A percentile compares a stretch with the other conserved stretches of the same genome.
phyloP scores from a whole-genome alignment of 2,113 vertebrate genomes.

The Amphilophus citrinellus region DNA sequence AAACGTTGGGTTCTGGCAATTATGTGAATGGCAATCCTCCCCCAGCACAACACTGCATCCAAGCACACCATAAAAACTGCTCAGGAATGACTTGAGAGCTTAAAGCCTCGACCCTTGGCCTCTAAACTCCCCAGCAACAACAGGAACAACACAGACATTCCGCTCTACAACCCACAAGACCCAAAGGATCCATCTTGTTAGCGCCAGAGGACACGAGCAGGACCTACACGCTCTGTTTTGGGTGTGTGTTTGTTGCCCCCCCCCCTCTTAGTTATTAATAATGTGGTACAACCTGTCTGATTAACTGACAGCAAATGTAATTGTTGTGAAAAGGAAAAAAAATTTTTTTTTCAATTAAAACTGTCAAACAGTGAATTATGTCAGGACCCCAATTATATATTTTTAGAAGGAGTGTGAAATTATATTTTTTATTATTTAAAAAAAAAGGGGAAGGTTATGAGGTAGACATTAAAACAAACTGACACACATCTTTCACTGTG shows the following conservation, averaged over 20 bases:
- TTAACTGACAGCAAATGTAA: background rate
- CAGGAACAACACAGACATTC: background rate
- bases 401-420: background rate
- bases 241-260: background rate
- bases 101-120: background rate
- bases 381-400: background rate
- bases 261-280: background rate
- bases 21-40: background rate
- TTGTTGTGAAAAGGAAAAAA: background rate
- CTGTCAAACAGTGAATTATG: background rate
- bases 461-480: constrained; percentile 25
- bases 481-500: background rate
- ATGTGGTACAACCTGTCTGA: background rate
- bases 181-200: background rate
- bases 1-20: background rate
- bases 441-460: background rate
- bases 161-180: background rate
- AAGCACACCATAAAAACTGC: background rate
- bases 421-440: background rate
- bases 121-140: background rate
- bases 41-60: background rate
- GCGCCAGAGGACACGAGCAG: background rate
- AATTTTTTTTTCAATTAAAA: background rate
- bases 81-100: background rate
- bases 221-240: background rate